Evolutionary conservation across 2,113 vertebrate genomes (phyloP), one percentile per base, ranked within the genome.

Genomic region (Lanius ludovicianus): DNA sequence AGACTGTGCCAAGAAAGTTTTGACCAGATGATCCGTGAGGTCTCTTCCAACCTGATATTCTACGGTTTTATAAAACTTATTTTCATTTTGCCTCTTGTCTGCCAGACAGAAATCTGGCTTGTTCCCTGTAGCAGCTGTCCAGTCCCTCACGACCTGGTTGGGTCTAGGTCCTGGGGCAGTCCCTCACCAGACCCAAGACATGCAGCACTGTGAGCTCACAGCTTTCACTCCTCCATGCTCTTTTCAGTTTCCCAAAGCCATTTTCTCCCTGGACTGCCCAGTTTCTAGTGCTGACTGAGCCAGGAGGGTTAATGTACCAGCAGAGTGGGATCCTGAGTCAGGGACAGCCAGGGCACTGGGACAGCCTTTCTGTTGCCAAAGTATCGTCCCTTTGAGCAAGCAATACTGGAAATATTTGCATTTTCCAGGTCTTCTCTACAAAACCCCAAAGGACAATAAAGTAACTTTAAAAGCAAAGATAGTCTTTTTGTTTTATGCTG

Each of bases 371-470:
- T 76, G 7, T 31, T 73, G 15, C 24, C n/a, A 47, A 64, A 74
- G 19, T 19, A 44, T 11, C 0, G 0, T 47, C 46, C 60, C 16
- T 62, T 65, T 0, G 3, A 85, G 78, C 16, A 33, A 78, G 22
- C 31, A 70, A 12, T 9, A 12, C 19, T 62, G 37, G 41, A 57
- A 75, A 31, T 62, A 53, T 67, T 78, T 84, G n/a, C 41, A 30
- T 88, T 94, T 84, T 52, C n/a, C 50, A 31, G 27, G 16, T 52
- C 70, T 92, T 73, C 21, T 90, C 70, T 53, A 70, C 9, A 35
- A n/a, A 67, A 70, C 14, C 30, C 33, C 18, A 17, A 64, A 81
- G n/a, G 69, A 65, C 13, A 69, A 31, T 10, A 60, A 52, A 69
- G 63, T 12, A 23, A 15, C 46, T 84, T 87, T 70, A 81, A 84